Evolutionary conservation across 2,888 invertebrate species (phyloP), one percentile per base, ranked within the genome.

Genomic region (Helleia helle): DNA sequence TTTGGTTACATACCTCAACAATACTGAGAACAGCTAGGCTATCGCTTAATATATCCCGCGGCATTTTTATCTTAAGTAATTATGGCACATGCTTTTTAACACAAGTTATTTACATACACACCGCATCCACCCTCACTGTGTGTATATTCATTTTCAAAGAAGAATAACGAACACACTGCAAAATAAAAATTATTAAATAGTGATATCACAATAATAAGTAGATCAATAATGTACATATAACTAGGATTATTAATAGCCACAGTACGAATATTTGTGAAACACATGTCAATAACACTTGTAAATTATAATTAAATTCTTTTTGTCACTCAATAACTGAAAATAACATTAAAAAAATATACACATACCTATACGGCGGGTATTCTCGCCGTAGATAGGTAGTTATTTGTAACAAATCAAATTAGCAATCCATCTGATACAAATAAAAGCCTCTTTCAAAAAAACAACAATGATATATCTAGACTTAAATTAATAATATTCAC

Each of bases 21-120:
- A 89, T 86, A 59, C 87, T 84, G 50, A 90, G 74, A 50, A 88
- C 86, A 52, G 89, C 86, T 57, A 91, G 77, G 68, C 89, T 90
- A 61, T 90, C 90, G 63, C 87, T 88, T 53, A 91, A 87, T 59
- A 90, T 87, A 79, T 91, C 90, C 59, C 89, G 86, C 52, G 90
- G 90, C 87, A 91, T 90, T 66, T 88, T 55, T 46, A 41, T 24
- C 39, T 41, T 37, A 38, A 28, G 27, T 44, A 45, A 43, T 36
- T 51, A 47, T 54, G 49, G 50, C 49, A 51, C 59, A 59, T 54
- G 49, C 36, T 52, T 49, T 29, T 34, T 18, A 22, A 27, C 30
- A 9, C 22, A 8, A 25, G 15, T 22, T 39, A 14, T 29, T 12
- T 14, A 25, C 8, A 39, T 22, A 9, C 15, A 24, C 17, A 9